Conservation (phyloP, 2,797 vertebrate genomes). For the Aselliscus stoliczkanus region DNA sequence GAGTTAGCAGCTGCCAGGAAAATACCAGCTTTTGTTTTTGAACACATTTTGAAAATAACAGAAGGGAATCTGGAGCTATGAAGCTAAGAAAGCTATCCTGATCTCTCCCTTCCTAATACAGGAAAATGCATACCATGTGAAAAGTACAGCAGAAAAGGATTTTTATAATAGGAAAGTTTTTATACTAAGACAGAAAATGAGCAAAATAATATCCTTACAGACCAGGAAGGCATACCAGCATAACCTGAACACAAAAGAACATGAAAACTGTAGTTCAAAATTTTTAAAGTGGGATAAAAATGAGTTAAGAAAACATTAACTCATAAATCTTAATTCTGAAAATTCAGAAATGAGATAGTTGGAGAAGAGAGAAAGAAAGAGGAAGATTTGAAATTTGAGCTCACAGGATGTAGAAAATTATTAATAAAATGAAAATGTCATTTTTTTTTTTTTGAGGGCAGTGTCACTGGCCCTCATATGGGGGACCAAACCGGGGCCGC, state of each 20-base stretch:
- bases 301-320: neutral
- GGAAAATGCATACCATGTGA: neutral
- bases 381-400: neutral
- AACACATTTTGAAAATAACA: conserved; percentile 6
- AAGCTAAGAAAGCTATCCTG: neutral
- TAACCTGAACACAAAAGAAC: neutral
- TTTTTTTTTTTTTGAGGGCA: too few species aligned
- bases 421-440: neutral
- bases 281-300: neutral
- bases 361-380: neutral
- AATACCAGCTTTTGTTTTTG: neutral
- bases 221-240: neutral
- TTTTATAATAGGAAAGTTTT: neutral
- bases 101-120: neutral
- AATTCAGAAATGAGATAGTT: neutral
- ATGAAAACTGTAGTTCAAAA: neutral
- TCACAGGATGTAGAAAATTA: neutral
- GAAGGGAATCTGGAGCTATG: neutral
- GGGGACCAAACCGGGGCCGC: too few species aligned
- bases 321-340: neutral
- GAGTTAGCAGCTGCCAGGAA: neutral
- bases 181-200: neutral
- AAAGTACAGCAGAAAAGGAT: neutral
- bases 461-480: too few species aligned
- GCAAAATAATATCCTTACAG: neutral